A percentile compares a stretch with the other conserved stretches of the same genome.
Evolutionary conservation across 2,797 vertebrate species (phyloP).

Genomic region (Microctenopoma stevenorrisi): DNA sequence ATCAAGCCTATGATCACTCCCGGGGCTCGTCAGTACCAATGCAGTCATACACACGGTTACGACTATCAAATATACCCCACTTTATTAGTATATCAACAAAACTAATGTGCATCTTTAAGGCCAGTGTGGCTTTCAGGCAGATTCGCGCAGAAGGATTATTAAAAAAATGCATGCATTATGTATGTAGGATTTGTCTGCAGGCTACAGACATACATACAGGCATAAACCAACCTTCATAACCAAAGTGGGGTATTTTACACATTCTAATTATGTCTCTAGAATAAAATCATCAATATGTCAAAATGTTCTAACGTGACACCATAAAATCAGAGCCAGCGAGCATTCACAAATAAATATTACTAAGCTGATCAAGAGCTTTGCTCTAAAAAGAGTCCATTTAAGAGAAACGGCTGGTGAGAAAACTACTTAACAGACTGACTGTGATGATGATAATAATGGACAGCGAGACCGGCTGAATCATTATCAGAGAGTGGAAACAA

Average conservation of each 20-base stretch:
- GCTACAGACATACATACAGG: background rate
- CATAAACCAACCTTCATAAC: background rate
- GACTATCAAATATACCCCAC: background rate
- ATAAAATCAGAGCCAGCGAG: background rate
- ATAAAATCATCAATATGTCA: background rate
- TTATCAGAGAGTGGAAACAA: constrained; percentile 1
- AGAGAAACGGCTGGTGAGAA: background rate
- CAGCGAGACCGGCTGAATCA: constrained; percentile 5
- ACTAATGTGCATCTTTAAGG: constrained; percentile 3
- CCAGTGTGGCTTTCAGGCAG: background rate
- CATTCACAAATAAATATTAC: too few relatives aligned
- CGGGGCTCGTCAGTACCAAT: background rate
- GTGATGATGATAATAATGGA: background rate
- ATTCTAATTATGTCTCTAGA: too few relatives aligned
- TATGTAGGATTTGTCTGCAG: too few relatives aligned
- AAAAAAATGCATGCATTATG: background rate
- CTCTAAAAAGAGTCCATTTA: background rate
- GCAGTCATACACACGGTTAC: background rate
- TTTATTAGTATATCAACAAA: constrained; percentile 21
- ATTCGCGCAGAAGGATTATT: background rate
- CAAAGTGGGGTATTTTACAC: background rate
- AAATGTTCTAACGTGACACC: background rate
- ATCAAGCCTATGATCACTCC: constrained; percentile 5
- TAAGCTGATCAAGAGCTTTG: constrained; percentile 2
- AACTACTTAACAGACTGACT: background rate